Conservation (phyloP, 2,113 vertebrate species). For the Pholis gunnellus region DNA sequence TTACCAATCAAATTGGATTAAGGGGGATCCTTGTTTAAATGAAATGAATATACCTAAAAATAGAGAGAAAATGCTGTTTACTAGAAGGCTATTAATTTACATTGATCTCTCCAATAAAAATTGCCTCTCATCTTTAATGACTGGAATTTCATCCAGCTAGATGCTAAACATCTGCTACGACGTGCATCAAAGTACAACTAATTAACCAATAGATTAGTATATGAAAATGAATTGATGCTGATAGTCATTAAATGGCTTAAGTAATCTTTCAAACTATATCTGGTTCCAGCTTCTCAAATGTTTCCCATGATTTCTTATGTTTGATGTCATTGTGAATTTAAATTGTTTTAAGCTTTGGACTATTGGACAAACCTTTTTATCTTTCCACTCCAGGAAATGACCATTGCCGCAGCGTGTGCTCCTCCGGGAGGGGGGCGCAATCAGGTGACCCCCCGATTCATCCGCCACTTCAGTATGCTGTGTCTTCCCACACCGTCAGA, state of each 20-base stretch:
- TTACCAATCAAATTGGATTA: background rate
- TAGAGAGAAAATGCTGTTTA: background rate
- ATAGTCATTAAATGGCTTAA: no score
- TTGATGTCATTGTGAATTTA: background rate
- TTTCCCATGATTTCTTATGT: background rate
- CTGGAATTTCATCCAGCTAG: no score
- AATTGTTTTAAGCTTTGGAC: background rate
- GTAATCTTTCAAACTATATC: background rate
- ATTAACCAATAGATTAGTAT: no score
- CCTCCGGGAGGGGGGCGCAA: constrained; percentile 90
- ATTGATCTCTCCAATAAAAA: no score
- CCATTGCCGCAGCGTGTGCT: constrained; percentile 86
- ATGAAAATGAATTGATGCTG: no score
- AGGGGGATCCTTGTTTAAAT: background rate
- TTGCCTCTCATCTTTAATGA: no score
- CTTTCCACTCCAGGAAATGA: constrained; percentile 82
- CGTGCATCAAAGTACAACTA: no score
- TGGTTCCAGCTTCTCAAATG: background rate
- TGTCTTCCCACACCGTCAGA: constrained; percentile 89
- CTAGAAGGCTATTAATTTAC: no score
- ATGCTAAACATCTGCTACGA: no score
- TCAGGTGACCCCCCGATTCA: constrained; percentile 88
- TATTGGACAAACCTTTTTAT: background rate
- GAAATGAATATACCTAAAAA: background rate
- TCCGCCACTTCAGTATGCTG: constrained; percentile 89